Conservation (phyloP, 2,113 vertebrate species). For the Platanista minor region DNA sequence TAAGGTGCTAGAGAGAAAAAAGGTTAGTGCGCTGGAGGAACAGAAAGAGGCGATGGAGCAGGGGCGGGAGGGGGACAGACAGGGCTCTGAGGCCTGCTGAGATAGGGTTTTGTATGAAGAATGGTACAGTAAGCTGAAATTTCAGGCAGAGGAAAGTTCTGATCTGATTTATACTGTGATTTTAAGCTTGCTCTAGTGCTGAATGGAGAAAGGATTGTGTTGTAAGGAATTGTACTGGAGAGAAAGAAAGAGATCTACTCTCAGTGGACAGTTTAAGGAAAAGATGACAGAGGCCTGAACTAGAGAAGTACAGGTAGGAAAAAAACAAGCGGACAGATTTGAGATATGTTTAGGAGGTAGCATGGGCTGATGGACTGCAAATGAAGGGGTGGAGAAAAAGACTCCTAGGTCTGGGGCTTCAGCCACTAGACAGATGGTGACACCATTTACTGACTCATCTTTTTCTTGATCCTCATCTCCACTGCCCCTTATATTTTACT, state of each 20-base stretch:
- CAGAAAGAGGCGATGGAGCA: background rate
- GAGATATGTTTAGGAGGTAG: background rate
- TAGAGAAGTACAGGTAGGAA: background rate
- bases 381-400: background rate
- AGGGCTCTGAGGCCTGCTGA: background rate
- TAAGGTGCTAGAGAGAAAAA: background rate
- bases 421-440: background rate
- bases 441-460: background rate
- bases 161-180: background rate
- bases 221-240: background rate
- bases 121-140: background rate
- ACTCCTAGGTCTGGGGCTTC: background rate
- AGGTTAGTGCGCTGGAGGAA: background rate
- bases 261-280: background rate
- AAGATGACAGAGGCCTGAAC: background rate
- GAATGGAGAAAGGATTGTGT: background rate
- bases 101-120: background rate
- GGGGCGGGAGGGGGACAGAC: no score
- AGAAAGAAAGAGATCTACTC: background rate
- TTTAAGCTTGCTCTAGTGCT: background rate
- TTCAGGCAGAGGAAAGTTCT: background rate
- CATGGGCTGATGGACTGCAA: background rate
- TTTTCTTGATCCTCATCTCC: background rate
- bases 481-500: background rate
- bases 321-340: background rate